Evolutionary conservation across 2,797 vertebrate species (phyloP), one percentile per base, ranked within the genome.

Genomic region (Mormyrus hasselquistii): DNA sequence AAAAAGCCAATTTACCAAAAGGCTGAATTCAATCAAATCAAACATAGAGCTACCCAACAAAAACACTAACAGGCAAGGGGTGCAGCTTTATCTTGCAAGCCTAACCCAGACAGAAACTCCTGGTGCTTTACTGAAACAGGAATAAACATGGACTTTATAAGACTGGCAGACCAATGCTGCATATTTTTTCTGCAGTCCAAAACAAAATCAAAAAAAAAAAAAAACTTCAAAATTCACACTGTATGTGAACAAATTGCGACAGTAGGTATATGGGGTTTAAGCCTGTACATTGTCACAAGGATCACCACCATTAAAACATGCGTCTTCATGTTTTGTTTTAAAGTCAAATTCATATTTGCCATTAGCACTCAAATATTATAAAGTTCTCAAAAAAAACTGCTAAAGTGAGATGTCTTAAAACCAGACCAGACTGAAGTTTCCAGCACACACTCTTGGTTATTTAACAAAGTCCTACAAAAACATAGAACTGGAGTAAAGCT

Each of bases 41-140:
- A 90, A 90, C 88, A 89, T 88, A 87, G 83, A 90, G 87, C 65
- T 53, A 84, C 69, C 73, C 22, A 88, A 55, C 41, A 41, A 79
- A 83, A 76, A 73, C 83, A 55, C 55, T 44, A 29, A 73, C 25
- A 9, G 6, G 85, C 52, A 76, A 53, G 16, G 5, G 65, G 14
- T 19, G 22, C 50, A 29, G 50, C 87, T 41, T 88, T 91, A 90
- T 91, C 92, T 93, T 90, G 91, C 83, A 62, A 89, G 91, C 90
- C 89, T 90, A 91, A 93, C 91, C 90, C 76, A 41, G 88, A 12
- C 65, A 53, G 10, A 87, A 89, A 10, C 85, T 53, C 53, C 85
- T 59, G 25, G 29, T 57, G 53, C 53, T 57, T 57, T 9, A 57
- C 84, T 53, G 53, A 4, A 53, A 87, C 19, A 59, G 52, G 25